Conservation (phyloP, 2,888 invertebrate species). For the Apodemia hepburni region DNA sequence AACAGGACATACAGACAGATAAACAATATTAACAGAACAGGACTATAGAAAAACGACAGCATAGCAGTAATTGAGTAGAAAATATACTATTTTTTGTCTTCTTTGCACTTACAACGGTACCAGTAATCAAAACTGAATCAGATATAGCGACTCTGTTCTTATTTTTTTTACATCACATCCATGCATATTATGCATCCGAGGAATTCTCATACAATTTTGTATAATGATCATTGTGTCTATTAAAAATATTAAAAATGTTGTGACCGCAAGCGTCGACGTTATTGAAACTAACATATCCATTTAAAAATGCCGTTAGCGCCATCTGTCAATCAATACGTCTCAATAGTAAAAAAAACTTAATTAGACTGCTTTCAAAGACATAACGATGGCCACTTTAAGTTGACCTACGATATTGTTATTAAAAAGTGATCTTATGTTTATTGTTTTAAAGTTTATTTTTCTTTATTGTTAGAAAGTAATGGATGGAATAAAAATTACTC, state of each 20-base stretch:
- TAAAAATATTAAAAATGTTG: constrained; percentile 38
- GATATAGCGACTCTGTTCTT: no score
- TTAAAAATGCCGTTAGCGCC: constrained; percentile 73
- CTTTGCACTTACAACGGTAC: no score
- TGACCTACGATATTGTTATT: constrained; percentile 26
- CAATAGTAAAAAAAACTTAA: constrained; percentile 74
- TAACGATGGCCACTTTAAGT: constrained; percentile 44
- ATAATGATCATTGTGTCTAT: constrained; percentile 5
- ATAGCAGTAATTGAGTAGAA: no score
- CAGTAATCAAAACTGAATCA: no score
- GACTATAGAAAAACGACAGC: no score
- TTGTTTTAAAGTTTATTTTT: constrained; percentile 39
- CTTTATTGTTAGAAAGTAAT: background rate
- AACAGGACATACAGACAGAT: no score
- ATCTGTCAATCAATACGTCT: constrained; percentile 75
- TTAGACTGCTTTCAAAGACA: constrained; percentile 74
- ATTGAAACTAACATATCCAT: constrained; percentile 52
- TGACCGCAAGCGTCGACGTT: constrained; percentile 28
- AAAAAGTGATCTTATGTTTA: constrained; percentile 32
- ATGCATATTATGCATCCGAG: background rate
- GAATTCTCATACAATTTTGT: constrained; percentile 9
- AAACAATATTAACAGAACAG: no score
- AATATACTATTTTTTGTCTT: no score
- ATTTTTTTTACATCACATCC: no score
- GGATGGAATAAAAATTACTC: constrained; percentile 33